phyloP scores from a whole-genome alignment of 2,797 vertebrate species.

The Bradypus variegatus region DNA sequence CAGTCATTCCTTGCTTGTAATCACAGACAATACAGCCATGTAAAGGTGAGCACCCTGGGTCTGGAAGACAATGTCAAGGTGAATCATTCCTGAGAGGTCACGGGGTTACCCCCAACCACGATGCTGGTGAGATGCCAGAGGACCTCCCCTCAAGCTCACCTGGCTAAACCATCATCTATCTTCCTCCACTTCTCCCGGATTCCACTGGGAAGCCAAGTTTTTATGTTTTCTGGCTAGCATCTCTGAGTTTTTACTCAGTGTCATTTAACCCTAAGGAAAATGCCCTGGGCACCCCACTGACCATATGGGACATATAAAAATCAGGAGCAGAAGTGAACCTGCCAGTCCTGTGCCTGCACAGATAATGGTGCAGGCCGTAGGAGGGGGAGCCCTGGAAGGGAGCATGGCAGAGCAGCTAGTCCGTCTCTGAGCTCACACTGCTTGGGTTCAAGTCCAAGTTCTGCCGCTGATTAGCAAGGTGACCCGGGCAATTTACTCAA shows the following conservation, averaged over 20 bases:
- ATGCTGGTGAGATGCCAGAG: not conserved
- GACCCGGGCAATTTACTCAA: not conserved
- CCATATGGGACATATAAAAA: not conserved
- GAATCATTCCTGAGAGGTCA: not conserved
- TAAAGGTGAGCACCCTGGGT: not conserved
- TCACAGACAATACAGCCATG: not conserved
- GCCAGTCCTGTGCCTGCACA: not conserved
- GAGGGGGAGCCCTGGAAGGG: not conserved
- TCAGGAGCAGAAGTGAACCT: not conserved
- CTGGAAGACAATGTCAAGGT: not conserved
- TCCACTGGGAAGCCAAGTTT: not conserved
- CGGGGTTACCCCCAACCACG: not conserved
- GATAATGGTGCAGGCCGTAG: no score
- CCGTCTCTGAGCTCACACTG: not conserved
- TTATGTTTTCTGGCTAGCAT: not conserved
- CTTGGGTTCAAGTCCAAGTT: not conserved
- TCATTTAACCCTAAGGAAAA: not conserved
- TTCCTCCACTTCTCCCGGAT: not conserved
- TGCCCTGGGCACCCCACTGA: not conserved
- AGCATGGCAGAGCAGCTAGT: not conserved
- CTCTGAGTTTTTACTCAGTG: not conserved
- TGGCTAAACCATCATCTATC: not conserved
- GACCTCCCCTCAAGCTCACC: not conserved
- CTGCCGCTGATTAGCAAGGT: not conserved
- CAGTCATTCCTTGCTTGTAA: not conserved